A percentile compares a stretch with the other conserved stretches of the same genome.
Evolutionary conservation across 1,140 invertebrate genomes (phyloP).

Genomic region (Drosophila takahashii): DNA sequence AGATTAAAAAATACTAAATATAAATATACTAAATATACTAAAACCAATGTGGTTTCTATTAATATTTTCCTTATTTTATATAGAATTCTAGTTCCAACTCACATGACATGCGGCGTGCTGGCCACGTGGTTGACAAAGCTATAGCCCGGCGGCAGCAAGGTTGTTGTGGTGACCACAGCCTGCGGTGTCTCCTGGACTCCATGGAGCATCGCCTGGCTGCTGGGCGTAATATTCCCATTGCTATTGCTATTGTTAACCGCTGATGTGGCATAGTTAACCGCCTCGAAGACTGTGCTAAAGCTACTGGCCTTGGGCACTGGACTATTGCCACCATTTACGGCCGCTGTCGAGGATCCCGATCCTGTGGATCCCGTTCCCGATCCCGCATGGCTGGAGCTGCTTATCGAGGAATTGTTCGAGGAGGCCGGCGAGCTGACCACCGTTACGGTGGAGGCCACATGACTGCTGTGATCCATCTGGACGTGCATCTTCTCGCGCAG

Average conservation of each 20-base stretch:
- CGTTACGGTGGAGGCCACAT: slow-evolving; percentile 74
- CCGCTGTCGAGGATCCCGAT: slow-evolving; percentile 69
- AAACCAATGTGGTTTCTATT: no score
- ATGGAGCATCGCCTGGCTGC: slow-evolving; percentile 20
- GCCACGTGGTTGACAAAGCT: slow-evolving; percentile 56
- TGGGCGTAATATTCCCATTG: slow-evolving; percentile 9
- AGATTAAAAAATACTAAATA: no score
- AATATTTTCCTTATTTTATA: no score
- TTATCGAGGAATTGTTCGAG: slow-evolving; percentile 71
- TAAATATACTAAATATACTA: no score
- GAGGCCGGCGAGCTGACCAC: slow-evolving; percentile 81
- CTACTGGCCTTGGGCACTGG: slow-evolving; percentile 58
- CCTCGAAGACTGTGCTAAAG: slow-evolving; percentile 62
- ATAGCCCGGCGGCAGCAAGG: slow-evolving; percentile 52
- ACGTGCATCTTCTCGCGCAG: slow-evolving; percentile 82
- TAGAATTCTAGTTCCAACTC: no score
- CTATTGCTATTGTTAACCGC: background rate
- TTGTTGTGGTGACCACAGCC: slow-evolving; percentile 12
- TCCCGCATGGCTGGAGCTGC: slow-evolving; percentile 36
- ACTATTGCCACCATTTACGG: slow-evolving; percentile 78
- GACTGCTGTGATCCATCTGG: slow-evolving; percentile 59
- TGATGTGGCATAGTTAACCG: slow-evolving; percentile 59
- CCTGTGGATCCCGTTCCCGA: slow-evolving; percentile 17
- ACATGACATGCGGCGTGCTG: slow-evolving; percentile 61
- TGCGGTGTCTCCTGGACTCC: slow-evolving; percentile 9